A percentile compares a stretch with the other conserved stretches of the same genome.
Conservation (phyloP, 2,888 invertebrate species). For the Lochmaea capreae region DNA sequence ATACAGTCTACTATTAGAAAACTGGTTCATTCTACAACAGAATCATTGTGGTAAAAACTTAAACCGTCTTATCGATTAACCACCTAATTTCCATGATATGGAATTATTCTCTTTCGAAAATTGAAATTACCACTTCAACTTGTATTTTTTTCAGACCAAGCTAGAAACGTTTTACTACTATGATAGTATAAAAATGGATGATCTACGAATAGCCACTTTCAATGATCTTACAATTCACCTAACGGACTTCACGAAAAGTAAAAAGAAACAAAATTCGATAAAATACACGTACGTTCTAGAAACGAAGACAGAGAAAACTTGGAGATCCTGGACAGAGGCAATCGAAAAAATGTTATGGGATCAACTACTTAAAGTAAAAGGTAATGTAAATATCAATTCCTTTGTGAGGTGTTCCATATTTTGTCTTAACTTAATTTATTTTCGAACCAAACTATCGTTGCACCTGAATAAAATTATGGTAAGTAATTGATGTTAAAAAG, state of each 20-base stretch:
- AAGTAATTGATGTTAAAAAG: neutral
- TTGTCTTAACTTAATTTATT: neutral
- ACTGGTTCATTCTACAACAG: too few relatives aligned
- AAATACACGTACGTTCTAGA: slow-evolving; percentile 54
- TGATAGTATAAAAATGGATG: slow-evolving; percentile 57
- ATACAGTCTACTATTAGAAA: too few relatives aligned
- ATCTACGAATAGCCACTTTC: slow-evolving; percentile 56
- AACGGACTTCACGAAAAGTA: slow-evolving; percentile 55
- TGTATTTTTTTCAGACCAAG: slow-evolving; percentile 48
- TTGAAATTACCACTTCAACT: neutral
- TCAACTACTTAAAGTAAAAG: slow-evolving; percentile 58
- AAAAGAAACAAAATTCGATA: slow-evolving; percentile 46
- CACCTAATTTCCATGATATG: too few relatives aligned
- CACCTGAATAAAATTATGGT: neutral
- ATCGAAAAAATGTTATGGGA: slow-evolving; percentile 59
- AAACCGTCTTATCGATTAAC: too few relatives aligned
- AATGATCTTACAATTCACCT: slow-evolving; percentile 55
- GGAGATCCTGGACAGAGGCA: slow-evolving; percentile 56
- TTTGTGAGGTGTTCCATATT: neutral
- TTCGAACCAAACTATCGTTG: neutral
- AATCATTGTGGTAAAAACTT: too few relatives aligned
- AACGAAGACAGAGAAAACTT: slow-evolving; percentile 56
- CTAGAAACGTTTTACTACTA: slow-evolving; percentile 56
- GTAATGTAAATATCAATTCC: slow-evolving; percentile 43
- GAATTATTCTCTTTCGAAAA: neutral